Conservation (phyloP, 2,113 vertebrate genomes). For the Aptenodytes patagonicus region DNA sequence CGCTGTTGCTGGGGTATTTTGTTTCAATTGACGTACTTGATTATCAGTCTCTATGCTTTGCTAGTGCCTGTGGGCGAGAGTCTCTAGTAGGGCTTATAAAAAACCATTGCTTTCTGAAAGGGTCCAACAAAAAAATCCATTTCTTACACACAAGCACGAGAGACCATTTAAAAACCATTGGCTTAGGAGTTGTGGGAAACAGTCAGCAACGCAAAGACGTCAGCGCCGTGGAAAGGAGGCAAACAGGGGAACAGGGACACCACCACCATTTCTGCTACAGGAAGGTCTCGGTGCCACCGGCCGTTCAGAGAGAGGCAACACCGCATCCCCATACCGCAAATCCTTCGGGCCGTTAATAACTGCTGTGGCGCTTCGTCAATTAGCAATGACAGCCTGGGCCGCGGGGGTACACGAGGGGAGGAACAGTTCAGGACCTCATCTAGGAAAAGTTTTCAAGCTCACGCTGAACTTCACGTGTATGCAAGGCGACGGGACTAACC, state of each 20-base stretch:
- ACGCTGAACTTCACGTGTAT: accelerated
- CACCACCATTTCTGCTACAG: neutral
- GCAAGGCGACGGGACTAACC: neutral
- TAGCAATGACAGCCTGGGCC: accelerated
- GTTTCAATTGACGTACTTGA: neutral
- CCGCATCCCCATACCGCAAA: accelerated
- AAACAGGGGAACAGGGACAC: neutral
- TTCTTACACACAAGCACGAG: neutral
- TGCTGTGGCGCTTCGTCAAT: neutral
- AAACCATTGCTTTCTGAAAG: neutral
- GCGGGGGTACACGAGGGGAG: neutral
- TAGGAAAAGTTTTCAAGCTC: neutral
- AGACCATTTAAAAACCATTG: neutral
- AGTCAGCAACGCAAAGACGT: neutral
- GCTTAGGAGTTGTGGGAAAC: neutral
- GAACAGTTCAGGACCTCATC: neutral
- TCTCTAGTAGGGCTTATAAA: neutral
- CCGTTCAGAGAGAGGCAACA: neutral
- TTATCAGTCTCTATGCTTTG: neutral
- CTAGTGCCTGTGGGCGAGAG: neutral
- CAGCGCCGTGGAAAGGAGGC: neutral
- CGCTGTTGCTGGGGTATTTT: neutral
- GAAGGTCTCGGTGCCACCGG: neutral
- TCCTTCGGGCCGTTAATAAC: neutral
- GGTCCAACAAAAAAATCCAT: neutral